Evolutionary conservation across 2,888 invertebrate species (phyloP).

Genomic region (Drosophila vallismaia): DNA sequence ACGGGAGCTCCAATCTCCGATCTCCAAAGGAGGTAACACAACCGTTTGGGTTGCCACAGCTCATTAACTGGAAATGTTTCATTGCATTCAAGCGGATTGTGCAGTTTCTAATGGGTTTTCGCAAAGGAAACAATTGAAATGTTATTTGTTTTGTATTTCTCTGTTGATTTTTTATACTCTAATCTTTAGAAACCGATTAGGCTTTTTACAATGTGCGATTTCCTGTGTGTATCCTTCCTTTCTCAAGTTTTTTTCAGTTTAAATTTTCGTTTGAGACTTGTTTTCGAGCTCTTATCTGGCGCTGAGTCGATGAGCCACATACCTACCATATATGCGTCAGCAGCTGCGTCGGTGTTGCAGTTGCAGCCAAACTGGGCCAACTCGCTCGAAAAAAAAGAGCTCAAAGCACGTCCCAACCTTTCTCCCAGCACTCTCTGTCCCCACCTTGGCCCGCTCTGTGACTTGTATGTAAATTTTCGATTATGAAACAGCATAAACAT

Average conservation of each 20-base stretch:
- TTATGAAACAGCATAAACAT: constrained; percentile 71
- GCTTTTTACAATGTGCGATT: constrained; percentile 21
- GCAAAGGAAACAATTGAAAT: background rate
- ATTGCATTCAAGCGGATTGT: too few species aligned
- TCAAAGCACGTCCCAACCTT: constrained; percentile 14
- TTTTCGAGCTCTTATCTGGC: constrained; percentile 9
- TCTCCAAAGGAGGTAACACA: too few species aligned
- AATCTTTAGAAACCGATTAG: background rate
- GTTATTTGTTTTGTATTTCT: too few species aligned
- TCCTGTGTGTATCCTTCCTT: background rate
- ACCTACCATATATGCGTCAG: constrained; percentile 45
- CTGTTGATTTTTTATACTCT: background rate
- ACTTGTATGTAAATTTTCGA: constrained; percentile 62
- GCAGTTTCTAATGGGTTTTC: background rate
- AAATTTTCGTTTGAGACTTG: background rate
- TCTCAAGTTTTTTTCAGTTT: background rate
- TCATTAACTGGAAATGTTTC: background rate
- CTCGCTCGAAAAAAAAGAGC: constrained; percentile 17
- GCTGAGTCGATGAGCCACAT: background rate
- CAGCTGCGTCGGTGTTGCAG: constrained; percentile 22
- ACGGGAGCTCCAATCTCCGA: too few species aligned
- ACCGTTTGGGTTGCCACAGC: background rate
- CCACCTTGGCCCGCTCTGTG: background rate
- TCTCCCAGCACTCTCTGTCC: background rate
- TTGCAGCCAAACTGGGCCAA: constrained; percentile 35